These are phyloP conservation scores for Trachythela sp. DNA, from an alignment of 64 coral and sea anemone genomes.

Conservation along the genomic window DNA sequence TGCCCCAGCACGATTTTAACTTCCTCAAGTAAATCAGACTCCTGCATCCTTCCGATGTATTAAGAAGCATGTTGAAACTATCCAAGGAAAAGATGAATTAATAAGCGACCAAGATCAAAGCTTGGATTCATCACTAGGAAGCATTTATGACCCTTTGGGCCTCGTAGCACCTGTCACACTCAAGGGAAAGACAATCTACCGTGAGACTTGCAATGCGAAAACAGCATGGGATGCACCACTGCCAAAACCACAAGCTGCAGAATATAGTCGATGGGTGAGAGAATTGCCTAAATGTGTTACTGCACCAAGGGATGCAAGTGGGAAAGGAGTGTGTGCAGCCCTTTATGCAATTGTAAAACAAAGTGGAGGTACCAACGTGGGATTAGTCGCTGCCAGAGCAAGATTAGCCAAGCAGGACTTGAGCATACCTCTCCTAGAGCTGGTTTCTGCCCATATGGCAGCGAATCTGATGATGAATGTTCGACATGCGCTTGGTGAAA, in stretches of 20 bases:
- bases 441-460: conserved; percentile 13
- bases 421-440: conserved; percentile 5
- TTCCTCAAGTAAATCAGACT: too few species aligned
- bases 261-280: background rate
- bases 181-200: conserved; percentile 10
- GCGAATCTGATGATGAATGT: conserved; percentile 5
- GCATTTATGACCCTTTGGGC: too few species aligned
- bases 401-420: background rate
- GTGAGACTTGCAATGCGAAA: conserved; percentile 32
- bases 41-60: too few species aligned
- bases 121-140: too few species aligned
- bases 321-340: background rate
- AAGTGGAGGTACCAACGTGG: background rate
- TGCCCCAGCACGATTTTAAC: too few species aligned
- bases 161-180: background rate
- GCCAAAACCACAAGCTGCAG: background rate
- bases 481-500: background rate
- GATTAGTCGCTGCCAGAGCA: conserved; percentile 10
- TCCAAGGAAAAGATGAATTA: too few species aligned
- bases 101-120: too few species aligned
- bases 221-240: conserved; percentile 32
- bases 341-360: conserved; percentile 15
- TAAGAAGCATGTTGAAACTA: too few species aligned
- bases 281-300: conserved; percentile 21
- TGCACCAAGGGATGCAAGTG: background rate